A percentile compares a stretch with the other conserved stretches of the same genome.
phyloP scores from a whole-genome alignment of 2,888 invertebrate genomes.

The Biston betularia region DNA sequence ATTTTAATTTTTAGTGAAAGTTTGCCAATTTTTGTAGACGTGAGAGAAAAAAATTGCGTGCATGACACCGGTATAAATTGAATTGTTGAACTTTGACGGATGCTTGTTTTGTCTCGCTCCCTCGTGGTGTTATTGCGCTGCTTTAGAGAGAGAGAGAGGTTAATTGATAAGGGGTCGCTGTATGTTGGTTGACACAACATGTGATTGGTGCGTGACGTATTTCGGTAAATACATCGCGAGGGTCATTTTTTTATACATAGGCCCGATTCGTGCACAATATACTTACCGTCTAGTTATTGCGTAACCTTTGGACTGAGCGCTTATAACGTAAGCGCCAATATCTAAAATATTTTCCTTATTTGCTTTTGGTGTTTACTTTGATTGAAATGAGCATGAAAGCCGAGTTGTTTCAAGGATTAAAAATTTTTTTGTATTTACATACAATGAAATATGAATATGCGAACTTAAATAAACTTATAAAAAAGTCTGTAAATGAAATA shows the following conservation, averaged over 20 bases:
- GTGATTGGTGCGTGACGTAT: conserved; percentile 19
- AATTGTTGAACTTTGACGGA: conserved; percentile 36
- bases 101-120: conserved; percentile 28
- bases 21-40: not conserved
- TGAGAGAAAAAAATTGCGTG: conserved; percentile 15
- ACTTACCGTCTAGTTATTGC: not conserved
- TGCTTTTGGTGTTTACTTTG: not conserved
- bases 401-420: too few relatives aligned
- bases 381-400: not conserved
- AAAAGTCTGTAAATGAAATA: too few relatives aligned
- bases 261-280: conserved; percentile 5
- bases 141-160: conserved; percentile 2
- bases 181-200: conserved; percentile 17
- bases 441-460: too few relatives aligned
- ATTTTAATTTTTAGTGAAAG: conserved; percentile 15
- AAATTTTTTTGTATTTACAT: too few relatives aligned
- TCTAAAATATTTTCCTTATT: conserved; percentile 5
- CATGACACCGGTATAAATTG: conserved; percentile 8
- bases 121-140: not conserved
- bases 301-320: conserved; percentile 2
- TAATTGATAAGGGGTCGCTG: conserved; percentile 9
- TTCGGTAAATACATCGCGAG: conserved; percentile 5
- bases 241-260: conserved; percentile 24
- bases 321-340: not conserved
- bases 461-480: too few relatives aligned